Conservation (phyloP, 2,797 vertebrate genomes). For the Pangasius larnaudii region DNA sequence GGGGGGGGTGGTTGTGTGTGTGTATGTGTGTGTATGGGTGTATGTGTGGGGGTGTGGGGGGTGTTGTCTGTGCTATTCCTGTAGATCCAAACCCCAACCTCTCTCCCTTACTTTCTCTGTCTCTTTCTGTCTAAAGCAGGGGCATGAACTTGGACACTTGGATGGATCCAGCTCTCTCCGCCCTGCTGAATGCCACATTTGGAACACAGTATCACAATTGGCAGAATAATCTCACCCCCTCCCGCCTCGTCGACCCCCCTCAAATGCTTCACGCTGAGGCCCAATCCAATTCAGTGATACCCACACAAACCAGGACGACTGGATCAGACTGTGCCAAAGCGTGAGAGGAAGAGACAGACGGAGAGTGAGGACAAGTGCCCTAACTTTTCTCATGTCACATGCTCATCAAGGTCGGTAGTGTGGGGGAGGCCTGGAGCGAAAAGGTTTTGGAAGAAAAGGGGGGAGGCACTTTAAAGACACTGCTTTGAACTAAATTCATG, state of each 20-base stretch:
- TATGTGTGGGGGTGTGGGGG: neutral
- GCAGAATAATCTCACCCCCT: conserved; percentile 85
- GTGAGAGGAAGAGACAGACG: conserved; percentile 64
- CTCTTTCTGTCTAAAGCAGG: conserved; percentile 86
- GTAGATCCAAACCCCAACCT: conserved; percentile 78
- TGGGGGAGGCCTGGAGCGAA: conserved; percentile 60
- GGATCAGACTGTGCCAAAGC: conserved; percentile 92
- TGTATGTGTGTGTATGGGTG: neutral
- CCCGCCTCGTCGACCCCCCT: conserved; percentile 64
- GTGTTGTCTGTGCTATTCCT: conserved; percentile 48
- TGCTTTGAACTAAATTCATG: conserved; percentile 99
- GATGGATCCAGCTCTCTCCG: conserved; percentile 84
- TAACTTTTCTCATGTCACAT: conserved; percentile 99
- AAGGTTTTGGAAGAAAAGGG: conserved; percentile 73
- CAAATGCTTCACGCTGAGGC: conserved; percentile 88
- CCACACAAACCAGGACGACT: conserved; percentile 96
- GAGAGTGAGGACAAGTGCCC: conserved; percentile 92
- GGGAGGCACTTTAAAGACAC: conserved; percentile 89
- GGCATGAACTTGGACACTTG: conserved; percentile 86
- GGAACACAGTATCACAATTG: conserved; percentile 93
- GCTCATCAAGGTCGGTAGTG: conserved; percentile 82
- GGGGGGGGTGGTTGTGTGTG: neutral
- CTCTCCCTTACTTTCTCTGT: conserved; percentile 75
- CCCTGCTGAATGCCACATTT: conserved; percentile 84
- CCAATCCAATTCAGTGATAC: conserved; percentile 85